phyloP scores from a whole-genome alignment of 2,888 invertebrate species.

The Apamea sordens region DNA sequence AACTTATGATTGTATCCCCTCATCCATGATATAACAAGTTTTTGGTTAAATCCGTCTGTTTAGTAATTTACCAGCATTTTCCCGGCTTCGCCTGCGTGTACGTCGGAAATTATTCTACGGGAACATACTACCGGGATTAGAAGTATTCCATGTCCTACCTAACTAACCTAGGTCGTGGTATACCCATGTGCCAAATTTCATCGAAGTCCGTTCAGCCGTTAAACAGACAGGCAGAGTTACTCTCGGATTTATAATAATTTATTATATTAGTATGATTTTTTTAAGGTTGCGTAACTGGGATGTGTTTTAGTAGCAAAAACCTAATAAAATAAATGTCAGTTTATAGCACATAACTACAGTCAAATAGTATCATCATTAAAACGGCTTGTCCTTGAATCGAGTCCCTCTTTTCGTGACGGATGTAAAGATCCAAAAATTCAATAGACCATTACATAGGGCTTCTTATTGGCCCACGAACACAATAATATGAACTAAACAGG shows the following conservation, averaged over 20 bases:
- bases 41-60: background rate
- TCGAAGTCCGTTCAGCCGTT: background rate
- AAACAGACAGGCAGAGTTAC: background rate
- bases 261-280: background rate
- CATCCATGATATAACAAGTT: background rate
- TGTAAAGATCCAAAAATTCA: background rate
- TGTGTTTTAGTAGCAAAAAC: background rate
- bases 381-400: background rate
- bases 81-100: background rate
- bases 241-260: background rate
- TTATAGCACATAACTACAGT: background rate
- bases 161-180: background rate
- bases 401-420: background rate
- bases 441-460: background rate
- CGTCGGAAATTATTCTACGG: background rate
- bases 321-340: background rate
- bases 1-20: background rate
- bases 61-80: background rate
- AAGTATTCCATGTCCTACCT: background rate
- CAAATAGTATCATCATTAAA: background rate
- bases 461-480: slow-evolving; percentile 7
- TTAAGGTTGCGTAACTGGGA: background rate
- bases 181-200: background rate
- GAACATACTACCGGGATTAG: background rate
- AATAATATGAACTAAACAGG: slow-evolving; percentile 11